A percentile compares a stretch with the other conserved stretches of the same genome.
These are phyloP conservation scores for Oreochromis spilurus DNA, from an alignment of 2,113 vertebrate genomes.

Conservation along the genomic window DNA sequence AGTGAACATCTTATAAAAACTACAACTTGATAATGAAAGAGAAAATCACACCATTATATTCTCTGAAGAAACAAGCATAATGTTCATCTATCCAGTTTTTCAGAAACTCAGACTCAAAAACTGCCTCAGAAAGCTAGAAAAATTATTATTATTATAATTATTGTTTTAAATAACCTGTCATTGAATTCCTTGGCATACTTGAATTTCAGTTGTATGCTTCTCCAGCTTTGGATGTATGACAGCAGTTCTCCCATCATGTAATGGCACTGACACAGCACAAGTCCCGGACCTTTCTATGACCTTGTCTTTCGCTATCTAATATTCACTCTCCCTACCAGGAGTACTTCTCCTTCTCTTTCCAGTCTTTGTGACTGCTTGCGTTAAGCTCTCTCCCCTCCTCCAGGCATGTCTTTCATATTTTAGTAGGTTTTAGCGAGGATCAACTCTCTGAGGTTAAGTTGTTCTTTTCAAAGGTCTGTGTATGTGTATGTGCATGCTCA, in stretches of 20 bases:
- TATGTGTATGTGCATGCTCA: not conserved
- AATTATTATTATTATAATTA: not conserved
- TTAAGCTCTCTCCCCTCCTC: not conserved
- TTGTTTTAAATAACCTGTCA: not conserved
- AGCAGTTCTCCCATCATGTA: not conserved
- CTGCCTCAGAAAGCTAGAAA: not conserved
- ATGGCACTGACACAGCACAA: constrained; percentile 42
- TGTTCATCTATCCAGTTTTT: not conserved
- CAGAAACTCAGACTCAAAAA: not conserved
- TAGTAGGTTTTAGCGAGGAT: constrained; percentile 56
- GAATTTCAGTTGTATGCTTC: not conserved
- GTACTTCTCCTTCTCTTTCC: not conserved
- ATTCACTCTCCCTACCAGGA: constrained; percentile 30
- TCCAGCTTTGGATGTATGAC: not conserved
- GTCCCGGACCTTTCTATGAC: constrained; percentile 45
- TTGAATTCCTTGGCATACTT: not conserved
- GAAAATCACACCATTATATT: not conserved
- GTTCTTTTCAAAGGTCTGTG: constrained; percentile 29
- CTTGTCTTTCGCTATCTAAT: constrained; percentile 33
- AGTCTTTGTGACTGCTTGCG: constrained; percentile 16
- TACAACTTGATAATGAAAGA: not conserved
- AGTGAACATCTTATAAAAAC: not conserved
- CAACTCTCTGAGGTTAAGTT: constrained; percentile 58
- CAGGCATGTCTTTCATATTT: constrained; percentile 52
- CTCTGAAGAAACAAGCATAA: not conserved